Evolutionary conservation across 2,113 vertebrate species (phyloP), one percentile per base, ranked within the genome.

Genomic region (Thalassoma bifasciatum): DNA sequence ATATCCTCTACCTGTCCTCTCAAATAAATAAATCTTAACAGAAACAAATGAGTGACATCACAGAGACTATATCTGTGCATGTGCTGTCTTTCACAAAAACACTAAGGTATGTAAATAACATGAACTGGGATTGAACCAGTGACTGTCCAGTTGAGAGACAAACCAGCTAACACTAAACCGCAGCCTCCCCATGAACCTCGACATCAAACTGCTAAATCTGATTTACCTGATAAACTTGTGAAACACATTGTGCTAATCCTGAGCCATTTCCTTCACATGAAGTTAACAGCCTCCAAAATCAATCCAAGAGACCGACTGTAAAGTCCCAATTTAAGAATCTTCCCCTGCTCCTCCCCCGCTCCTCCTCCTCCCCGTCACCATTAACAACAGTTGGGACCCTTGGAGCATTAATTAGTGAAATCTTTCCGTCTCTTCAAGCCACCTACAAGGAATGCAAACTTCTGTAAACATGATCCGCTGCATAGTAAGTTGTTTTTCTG

Each of bases 321-420:
- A 80, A 62, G 76, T 80, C 80, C 85, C 84, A 74, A 87, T 83
- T 88, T 81, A 77, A 82, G 86, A 73, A 54, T 66, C 71, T 75
- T 81, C 68, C 58, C 52, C 66, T 49, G 16, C 60, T 66, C 75
- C 81, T 76, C 68, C 75, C 54, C 54, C 24, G 5, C 50, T 63
- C 75, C 58, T 60, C 75, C 85, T 79, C 83, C 81, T 94, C 88
- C 92, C 92, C 94, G 90, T 95, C 95, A 95, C 95, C 95, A 95
- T 96, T 94, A 89, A 92, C 83, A 94, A 94, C 93, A 95, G 95
- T 93, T 93, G 92, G 94, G 95, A 88, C 88, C 93, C 96, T 96
- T 88, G 87, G 94, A 97, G 96, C 95, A 94, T 95, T 97, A 95
- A 97, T 97, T 97, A 97, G 96, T 92, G 70, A 73, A 94, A 94